Conservation (phyloP, 2,888 invertebrate species). For the Cataglyphis livida region DNA sequence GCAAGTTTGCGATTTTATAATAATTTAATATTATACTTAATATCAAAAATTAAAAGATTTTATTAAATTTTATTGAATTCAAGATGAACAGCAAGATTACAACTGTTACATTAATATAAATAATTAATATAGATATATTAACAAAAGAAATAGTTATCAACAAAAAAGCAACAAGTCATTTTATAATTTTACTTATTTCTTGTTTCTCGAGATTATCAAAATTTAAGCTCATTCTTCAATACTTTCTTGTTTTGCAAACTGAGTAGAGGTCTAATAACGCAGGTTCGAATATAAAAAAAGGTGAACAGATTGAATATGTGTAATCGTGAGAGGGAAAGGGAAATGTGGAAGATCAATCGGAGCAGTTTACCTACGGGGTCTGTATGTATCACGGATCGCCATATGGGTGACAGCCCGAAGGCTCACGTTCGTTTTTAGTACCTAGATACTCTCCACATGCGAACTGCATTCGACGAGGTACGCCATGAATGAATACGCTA, state of each 20-base stretch:
- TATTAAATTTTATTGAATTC: conserved; percentile 2
- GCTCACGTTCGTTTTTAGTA: conserved; percentile 78
- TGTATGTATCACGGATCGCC: conserved; percentile 18
- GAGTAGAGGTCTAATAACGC: conserved; percentile 6
- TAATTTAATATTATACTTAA: background rate
- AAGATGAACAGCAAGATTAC: background rate
- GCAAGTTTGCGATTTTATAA: background rate
- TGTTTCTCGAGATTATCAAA: background rate
- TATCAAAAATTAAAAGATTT: background rate
- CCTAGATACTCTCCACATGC: conserved; percentile 76
- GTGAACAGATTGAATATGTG: conserved; percentile 72
- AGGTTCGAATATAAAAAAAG: conserved; percentile 53
- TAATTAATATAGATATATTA: background rate
- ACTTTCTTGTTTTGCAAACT: background rate
- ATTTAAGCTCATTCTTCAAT: background rate
- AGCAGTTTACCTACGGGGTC: conserved; percentile 75
- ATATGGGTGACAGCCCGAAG: conserved; percentile 82
- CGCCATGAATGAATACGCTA: conserved; percentile 47
- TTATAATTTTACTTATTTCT: background rate
- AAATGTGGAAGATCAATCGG: conserved; percentile 15
- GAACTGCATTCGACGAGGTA: conserved; percentile 80
- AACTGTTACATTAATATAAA: background rate
- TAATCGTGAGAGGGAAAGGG: background rate
- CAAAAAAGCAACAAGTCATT: conserved; percentile 5
- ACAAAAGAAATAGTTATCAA: conserved; percentile 7